Percentiles rank a stretch among this genome's conserved stretches.
These are phyloP conservation scores for Chelmon rostratus DNA, from an alignment of 2,797 vertebrate genomes.

Conservation along the genomic window DNA sequence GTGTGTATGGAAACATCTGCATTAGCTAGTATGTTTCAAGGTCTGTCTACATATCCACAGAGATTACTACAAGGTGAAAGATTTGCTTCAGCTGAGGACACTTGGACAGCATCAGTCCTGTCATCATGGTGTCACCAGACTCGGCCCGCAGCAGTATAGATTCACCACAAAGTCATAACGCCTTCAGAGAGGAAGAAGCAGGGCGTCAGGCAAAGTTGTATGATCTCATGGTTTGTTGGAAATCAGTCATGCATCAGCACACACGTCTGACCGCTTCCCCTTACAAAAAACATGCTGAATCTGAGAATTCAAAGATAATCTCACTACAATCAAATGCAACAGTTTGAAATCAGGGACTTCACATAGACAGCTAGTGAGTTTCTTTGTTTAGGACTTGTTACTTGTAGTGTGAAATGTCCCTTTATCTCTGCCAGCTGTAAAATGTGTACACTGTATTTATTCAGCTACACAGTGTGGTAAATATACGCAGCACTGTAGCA, in stretches of 20 bases:
- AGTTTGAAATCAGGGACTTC: not conserved
- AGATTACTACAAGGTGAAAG: not conserved
- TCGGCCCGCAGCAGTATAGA: not conserved
- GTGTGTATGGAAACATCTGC: not conserved
- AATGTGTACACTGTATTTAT: not conserved
- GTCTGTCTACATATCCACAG: not conserved
- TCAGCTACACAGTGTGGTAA: not conserved
- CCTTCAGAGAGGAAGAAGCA: constrained; percentile 14
- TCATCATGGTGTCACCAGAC: not conserved
- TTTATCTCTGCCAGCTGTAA: not conserved
- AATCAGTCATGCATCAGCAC: not conserved
- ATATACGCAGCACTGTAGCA: not conserved
- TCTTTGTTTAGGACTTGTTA: not conserved
- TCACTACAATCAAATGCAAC: not conserved
- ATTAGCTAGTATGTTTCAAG: not conserved
- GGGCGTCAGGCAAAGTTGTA: not conserved
- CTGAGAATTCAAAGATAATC: not conserved
- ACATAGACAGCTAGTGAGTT: not conserved
- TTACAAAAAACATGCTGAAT: not conserved
- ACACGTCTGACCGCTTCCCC: constrained; percentile 3
- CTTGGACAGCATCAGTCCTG: not conserved
- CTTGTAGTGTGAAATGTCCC: not conserved
- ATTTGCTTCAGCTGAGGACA: not conserved
- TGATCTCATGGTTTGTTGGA: not conserved
- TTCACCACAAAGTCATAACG: not conserved